Conservation (phyloP, 2,888 invertebrate genomes). For the Orthosia gothica region DNA sequence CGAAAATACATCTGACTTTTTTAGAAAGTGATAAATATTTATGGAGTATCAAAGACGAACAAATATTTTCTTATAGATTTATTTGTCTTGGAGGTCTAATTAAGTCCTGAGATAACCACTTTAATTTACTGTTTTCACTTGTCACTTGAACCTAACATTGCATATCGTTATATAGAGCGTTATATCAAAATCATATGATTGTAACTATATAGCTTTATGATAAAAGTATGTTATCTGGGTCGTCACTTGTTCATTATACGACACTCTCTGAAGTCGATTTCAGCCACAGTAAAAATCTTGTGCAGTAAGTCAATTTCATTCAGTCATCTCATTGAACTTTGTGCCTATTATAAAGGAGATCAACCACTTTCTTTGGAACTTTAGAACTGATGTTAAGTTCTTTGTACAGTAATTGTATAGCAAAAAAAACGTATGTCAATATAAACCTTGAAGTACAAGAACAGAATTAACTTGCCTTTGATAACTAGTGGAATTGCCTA, state of each 20-base stretch:
- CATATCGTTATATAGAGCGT: neutral
- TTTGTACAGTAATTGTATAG: too few species aligned
- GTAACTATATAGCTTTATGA: conserved; percentile 24
- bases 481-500: too few species aligned
- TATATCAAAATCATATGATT: conserved; percentile 17
- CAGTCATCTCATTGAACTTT: too few species aligned
- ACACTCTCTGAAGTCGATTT: conserved; percentile 63
- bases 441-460: too few species aligned
- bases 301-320: conserved; percentile 31
- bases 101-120: neutral
- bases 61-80: neutral
- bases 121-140: neutral
- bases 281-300: conserved; percentile 27
- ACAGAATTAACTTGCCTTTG: too few species aligned
- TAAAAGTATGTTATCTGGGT: conserved; percentile 65
- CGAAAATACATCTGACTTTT: neutral
- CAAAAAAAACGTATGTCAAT: too few species aligned
- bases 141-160: neutral
- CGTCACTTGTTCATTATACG: conserved; percentile 76
- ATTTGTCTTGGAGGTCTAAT: neutral
- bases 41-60: too few species aligned
- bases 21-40: too few species aligned
- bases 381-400: too few species aligned
- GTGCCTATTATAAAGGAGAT: too few species aligned
- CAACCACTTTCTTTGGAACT: too few species aligned